Base-by-base conservation (phyloP, 1,140 invertebrate genomes). In the Orius insidiosus region DNA sequence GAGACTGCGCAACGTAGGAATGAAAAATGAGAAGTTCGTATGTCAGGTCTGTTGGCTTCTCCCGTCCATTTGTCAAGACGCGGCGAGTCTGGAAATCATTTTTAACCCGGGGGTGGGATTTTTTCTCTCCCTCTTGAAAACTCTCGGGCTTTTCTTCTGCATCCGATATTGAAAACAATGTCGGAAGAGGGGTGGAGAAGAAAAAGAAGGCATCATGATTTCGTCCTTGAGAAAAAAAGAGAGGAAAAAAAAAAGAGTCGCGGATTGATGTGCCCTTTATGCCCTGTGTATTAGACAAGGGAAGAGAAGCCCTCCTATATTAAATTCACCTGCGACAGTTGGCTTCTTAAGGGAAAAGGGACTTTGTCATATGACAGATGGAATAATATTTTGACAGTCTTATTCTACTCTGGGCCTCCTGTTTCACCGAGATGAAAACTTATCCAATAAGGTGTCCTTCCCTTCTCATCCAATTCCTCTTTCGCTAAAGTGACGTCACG, bases 301-400 rank as follows among this genome's bases (percentile, higher is more conserved):
- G 19, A 39, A 19, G 34, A 19, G 35, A 38, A 30, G 7, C 30
- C 36, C 14, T 18, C 37, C 40, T 19, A 49, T 49, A 52, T 49
- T 52, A 49, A 48, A 47, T 40, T 47, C 47, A 52, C 51, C 51
- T 52, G 51, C 44, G 51, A 49, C 44, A 48, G 45, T 48, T 49
- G 44, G 47, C 16, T 18, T 40, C 16, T 40, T 40, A 13, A 10
- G 13, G 14, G 33, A 36, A 30, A 24, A 39, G 16, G 34, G 44
- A 32, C 34, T 18, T 35, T 16, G 37, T 36, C 32, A 50, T 50
- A 50, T 50, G 48, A 52, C 51, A 49, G 51, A 52, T 52, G 51
- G 44, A 52, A 52, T 52, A 47, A 52, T 52, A 52, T 52, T 47
- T 48, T 49, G 50, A 48, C 47, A 47, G 48, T 46, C 43, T 50